Evolutionary conservation across 2,113 vertebrate species (phyloP).

Genomic region (Lophotis ruficrista): DNA sequence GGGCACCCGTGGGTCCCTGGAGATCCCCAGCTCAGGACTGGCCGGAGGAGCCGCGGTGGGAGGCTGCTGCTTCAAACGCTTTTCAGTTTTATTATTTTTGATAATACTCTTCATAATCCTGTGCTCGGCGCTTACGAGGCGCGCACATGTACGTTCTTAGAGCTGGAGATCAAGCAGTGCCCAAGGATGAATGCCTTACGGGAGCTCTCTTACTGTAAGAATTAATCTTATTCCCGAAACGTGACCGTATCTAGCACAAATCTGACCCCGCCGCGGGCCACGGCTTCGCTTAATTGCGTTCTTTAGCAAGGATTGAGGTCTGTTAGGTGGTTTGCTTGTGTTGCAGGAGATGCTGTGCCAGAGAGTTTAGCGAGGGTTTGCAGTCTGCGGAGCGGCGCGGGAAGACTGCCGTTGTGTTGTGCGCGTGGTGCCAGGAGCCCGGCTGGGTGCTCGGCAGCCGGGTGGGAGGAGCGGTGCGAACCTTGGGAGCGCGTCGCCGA

Average conservation of each 20-base stretch:
- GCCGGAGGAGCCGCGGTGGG: neutral
- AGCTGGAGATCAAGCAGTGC: neutral
- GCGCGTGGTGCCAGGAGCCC: neutral
- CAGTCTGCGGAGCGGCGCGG: neutral
- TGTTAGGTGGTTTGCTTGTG: slow-evolving; percentile 14
- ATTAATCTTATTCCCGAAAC: slow-evolving; percentile 58
- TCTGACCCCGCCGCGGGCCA: slow-evolving; percentile 5
- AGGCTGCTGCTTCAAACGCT: neutral
- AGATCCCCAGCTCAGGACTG: fast-evolving
- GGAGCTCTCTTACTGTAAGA: slow-evolving; percentile 54
- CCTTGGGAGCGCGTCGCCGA: neutral
- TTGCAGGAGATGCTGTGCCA: neutral
- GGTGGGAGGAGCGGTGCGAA: neutral
- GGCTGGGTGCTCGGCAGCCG: neutral
- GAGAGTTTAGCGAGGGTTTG: neutral
- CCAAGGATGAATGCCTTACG: neutral
- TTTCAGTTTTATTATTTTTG: neutral
- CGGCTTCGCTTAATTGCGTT: slow-evolving; percentile 42
- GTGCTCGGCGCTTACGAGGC: neutral
- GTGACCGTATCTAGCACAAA: slow-evolving; percentile 28
- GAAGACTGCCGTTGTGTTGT: neutral
- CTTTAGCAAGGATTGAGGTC: slow-evolving; percentile 46
- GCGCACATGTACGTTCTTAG: neutral
- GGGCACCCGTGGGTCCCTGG: neutral
- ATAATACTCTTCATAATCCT: neutral